Evolutionary conservation across 2,888 invertebrate species (phyloP).

Genomic region (Hypolimnas misippus): DNA sequence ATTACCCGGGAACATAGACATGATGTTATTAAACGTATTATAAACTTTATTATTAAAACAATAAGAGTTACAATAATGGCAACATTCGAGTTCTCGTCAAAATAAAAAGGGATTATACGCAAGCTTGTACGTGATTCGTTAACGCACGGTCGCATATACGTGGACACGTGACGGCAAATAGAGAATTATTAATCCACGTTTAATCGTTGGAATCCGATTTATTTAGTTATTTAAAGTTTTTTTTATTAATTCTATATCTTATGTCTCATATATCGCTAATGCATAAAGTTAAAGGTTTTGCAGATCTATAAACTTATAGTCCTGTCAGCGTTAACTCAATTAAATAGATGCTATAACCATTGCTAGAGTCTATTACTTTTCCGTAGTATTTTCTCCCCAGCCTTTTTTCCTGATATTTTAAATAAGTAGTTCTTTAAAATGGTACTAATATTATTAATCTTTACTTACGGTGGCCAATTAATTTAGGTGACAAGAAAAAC

Average conservation of each 20-base stretch:
- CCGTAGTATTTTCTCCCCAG: no score
- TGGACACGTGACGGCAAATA: slow-evolving; percentile 30
- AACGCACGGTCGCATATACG: slow-evolving; percentile 22
- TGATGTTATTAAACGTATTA: not conserved
- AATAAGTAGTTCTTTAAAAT: no score
- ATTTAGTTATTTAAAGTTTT: not conserved
- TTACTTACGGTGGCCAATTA: no score
- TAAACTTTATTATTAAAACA: not conserved
- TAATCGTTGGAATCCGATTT: slow-evolving; percentile 11
- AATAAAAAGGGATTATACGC: slow-evolving; percentile 36
- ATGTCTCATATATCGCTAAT: no score
- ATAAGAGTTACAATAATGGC: slow-evolving; percentile 11
- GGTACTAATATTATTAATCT: no score
- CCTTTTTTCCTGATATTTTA: no score
- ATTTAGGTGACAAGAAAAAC: no score
- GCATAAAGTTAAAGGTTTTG: no score
- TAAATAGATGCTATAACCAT: no score
- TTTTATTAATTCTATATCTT: not conserved
- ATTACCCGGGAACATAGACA: slow-evolving; percentile 32
- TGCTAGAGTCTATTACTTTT: no score
- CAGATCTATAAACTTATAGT: no score
- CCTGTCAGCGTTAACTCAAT: no score
- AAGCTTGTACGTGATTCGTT: slow-evolving; percentile 37
- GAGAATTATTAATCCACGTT: slow-evolving; percentile 23
- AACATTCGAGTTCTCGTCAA: slow-evolving; percentile 15